A percentile compares a stretch with the other conserved stretches of the same genome.
Evolutionary conservation across 2,888 invertebrate species (phyloP).

Genomic region (Ceratothoa steindachneri): DNA sequence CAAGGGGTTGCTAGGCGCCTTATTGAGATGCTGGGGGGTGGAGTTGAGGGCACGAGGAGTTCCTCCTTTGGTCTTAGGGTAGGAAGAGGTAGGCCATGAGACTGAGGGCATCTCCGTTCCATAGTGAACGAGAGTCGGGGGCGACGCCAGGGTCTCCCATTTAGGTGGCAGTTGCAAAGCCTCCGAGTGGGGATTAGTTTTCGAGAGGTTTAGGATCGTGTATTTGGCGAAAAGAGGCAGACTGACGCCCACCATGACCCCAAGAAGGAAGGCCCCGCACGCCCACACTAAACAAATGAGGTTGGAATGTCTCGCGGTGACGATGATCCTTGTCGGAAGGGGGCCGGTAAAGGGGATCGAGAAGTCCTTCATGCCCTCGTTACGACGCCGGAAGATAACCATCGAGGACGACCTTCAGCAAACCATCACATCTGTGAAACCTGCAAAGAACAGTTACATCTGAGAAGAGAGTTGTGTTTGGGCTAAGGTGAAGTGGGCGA

Average conservation of each 20-base stretch:
- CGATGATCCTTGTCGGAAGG: not conserved
- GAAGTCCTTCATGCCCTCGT: constrained; percentile 33
- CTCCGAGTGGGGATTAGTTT: not conserved
- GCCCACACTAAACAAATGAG: constrained; percentile 34
- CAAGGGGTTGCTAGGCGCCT: not conserved
- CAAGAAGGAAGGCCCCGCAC: constrained; percentile 38
- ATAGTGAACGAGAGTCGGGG: not conserved
- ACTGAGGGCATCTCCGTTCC: not conserved
- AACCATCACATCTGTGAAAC: constrained; percentile 24
- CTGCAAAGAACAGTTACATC: not conserved
- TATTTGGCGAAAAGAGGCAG: constrained; percentile 34
- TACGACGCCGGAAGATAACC: constrained; percentile 33
- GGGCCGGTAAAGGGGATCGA: constrained; percentile 6
- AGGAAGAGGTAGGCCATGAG: not conserved
- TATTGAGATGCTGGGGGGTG: not conserved
- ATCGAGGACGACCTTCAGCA: not conserved
- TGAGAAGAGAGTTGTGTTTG: not conserved
- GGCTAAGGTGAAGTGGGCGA: too few species aligned
- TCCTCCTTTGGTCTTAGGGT: not conserved
- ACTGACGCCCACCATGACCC: constrained; percentile 37
- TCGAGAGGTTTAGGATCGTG: not conserved
- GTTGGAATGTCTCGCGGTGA: constrained; percentile 16
- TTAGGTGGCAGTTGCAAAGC: not conserved
- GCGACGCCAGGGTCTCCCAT: not conserved
- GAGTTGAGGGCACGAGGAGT: not conserved